These are phyloP conservation scores for Phortica okadai DNA, from an alignment of 2,888 invertebrate species.

Conservation along the genomic window DNA sequence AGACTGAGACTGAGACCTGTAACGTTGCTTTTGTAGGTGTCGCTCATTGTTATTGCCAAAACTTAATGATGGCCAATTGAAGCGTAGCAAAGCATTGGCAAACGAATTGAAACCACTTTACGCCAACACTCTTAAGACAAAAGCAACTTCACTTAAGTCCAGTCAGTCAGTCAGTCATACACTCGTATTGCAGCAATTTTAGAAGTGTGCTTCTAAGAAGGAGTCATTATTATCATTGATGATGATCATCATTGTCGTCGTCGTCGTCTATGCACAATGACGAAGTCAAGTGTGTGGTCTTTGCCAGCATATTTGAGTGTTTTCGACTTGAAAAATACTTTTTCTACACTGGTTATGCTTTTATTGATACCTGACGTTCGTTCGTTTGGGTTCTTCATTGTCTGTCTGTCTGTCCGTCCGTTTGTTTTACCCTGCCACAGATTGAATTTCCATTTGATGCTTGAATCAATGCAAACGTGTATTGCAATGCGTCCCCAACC, in stretches of 20 bases:
- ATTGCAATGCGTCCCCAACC: neutral
- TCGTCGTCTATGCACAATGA: neutral
- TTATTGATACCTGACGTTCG: constrained; percentile 14
- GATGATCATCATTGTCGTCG: neutral
- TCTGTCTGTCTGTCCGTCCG: neutral
- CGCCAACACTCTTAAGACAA: neutral
- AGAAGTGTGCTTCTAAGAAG: neutral
- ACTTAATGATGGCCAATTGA: constrained; percentile 7
- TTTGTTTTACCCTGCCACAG: neutral
- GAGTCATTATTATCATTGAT: neutral
- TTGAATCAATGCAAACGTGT: no score
- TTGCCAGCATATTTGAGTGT: constrained; percentile 7
- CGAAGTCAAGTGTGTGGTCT: constrained; percentile 24
- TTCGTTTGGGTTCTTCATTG: neutral
- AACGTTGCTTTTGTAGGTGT: neutral
- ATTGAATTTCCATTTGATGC: constrained; percentile 27
- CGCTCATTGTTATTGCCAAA: neutral
- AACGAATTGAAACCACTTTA: neutral
- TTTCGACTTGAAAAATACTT: constrained; percentile 18
- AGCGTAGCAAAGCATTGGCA: neutral
- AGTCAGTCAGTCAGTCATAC: neutral
- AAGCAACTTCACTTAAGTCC: neutral
- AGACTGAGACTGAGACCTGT: neutral
- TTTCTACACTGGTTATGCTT: constrained; percentile 15
- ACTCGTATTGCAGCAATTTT: neutral